Percentiles rank a stretch among this genome's conserved stretches.
Conservation (phyloP, 2,888 invertebrate species). For the Rambutsinella grinnellia region DNA sequence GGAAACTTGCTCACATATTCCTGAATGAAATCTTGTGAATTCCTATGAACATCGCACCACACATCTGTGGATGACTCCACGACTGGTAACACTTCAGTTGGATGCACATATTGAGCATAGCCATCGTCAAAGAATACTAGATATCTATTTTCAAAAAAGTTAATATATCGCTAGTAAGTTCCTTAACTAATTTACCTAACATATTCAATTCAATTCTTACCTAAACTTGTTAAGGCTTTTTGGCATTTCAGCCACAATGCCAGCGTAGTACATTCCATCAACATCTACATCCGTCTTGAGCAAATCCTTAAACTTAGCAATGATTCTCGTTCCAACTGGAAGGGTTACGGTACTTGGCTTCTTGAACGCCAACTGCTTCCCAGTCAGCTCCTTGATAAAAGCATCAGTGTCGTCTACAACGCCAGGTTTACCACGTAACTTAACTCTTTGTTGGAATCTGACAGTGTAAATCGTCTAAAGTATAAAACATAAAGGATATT, state of each 20-base stretch:
- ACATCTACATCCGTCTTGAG: constrained; percentile 57
- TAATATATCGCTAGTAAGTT: too few species aligned
- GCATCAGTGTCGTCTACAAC: constrained; percentile 37
- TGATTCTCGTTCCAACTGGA: constrained; percentile 86
- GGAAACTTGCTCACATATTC: constrained; percentile 85
- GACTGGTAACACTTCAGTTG: constrained; percentile 78
- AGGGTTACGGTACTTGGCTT: constrained; percentile 76
- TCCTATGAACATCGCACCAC: constrained; percentile 90
- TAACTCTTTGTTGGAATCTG: constrained; percentile 71
- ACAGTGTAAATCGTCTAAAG: constrained; percentile 72
- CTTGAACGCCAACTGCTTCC: constrained; percentile 81
- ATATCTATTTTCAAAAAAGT: constrained; percentile 74
- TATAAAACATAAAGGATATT: constrained; percentile 1
- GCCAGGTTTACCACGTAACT: constrained; percentile 61
- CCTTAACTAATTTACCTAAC: not conserved
- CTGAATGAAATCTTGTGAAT: constrained; percentile 85
- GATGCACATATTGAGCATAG: constrained; percentile 87
- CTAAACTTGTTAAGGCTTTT: constrained; percentile 81
- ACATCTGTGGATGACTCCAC: constrained; percentile 80
- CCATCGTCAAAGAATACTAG: constrained; percentile 95
- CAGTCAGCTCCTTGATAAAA: constrained; percentile 69
- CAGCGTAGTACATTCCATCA: constrained; percentile 76
- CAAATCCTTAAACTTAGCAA: constrained; percentile 83
- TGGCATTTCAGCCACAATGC: constrained; percentile 85
- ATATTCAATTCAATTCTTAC: constrained; percentile 70